Base-by-base conservation (phyloP, 2,797 vertebrate genomes). In the Myoxocephalus aenaeus region DNA sequence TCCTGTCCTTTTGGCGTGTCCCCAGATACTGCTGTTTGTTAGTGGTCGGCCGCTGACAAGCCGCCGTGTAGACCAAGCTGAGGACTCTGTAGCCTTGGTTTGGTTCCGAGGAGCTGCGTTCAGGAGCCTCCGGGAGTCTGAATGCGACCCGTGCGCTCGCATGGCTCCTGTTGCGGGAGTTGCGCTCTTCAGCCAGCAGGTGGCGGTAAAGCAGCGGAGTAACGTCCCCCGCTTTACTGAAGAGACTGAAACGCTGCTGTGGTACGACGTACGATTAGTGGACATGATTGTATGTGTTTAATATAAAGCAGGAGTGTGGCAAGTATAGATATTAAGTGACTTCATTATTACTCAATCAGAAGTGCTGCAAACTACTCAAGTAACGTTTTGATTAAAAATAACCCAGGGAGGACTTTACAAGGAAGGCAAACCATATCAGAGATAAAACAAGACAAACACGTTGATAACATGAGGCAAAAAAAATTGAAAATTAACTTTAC, bases 21-120 rank as follows among this genome's bases (percentile, higher is more conserved):
- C 93, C 86, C 83, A 96, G 92, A 96, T 96, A 96, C 92, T 96
- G 94, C 90, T 96, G 94, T 96, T 95, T 95, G 94, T 94, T 92
- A 94, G 96, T 92, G 93, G 95, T 93, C 92, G 94, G 34, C 34
- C 34, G 34, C 34, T 34, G 34, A 34, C 34, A 34, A 34, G 34
- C 34, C 34, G 34, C 34, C 94, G 95, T 27, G 25, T 94, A 89
- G 93, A 78, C 86, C 85, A 84, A 95, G 96, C 95, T 95, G 96
- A 95, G 95, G 92, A 92, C 77, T 85, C 94, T 91, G 93, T 93
- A 14, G 91, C 84, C 91, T 86, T 85, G 63, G 91, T 92, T 34
- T 34, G 34, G 40, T 42, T 42, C 3, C 4, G 13, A 42, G 40
- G 40, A 42, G 40, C 13, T 15, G 40, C 40, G 40, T 8, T 13